Base-by-base conservation (phyloP, 2,113 vertebrate species). In the Felis chaus region DNA sequence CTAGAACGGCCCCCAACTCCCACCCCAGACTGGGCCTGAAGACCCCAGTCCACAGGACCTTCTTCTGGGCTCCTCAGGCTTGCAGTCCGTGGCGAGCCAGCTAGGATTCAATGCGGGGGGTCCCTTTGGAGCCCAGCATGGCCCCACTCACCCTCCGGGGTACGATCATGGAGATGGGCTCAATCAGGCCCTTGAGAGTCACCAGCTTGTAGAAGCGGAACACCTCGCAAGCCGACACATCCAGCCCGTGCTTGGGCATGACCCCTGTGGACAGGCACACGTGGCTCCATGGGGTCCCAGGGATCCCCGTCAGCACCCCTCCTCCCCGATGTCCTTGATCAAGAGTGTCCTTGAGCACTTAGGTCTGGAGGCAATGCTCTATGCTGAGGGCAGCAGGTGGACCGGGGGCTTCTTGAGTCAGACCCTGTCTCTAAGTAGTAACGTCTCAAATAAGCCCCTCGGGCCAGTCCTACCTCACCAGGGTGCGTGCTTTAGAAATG, bases 101-200 rank as follows among this genome's bases (percentile, higher is more conserved):
- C 82, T 23, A 39, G 27, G 31, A 31, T 63, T 63, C 13, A 25
- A 5, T 27, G 7, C 13, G 13, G 39, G 45, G 39, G n/a, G 45
- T 23, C 61, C 50, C 61, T 15, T 7, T 3, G 15, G 57, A 88
- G 73, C 31, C 91, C 84, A 73, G 74, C 23, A 27, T 4, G 3
- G 36, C 36, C 27, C 45, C 82, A 98, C 99, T 99, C 97, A 99
- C 99, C 99, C 99, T 99, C 98, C 99, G 98, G 0, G 99, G 99
- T 81, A 99, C 99, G 0, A 99, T 99, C 99, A 99, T 99, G 7
- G 99, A 99, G 98, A 99, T 99, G 31, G 99, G 99, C 96, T 99
- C 99, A 0, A 99, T 99, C 89, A 99, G 98, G 63, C 99, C 99
- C 98, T 99, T 99, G 85, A 99, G 99, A 4, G 99, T 99, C 97